Evolutionary conservation across 2,797 vertebrate species (phyloP), one percentile per base, ranked within the genome.

Genomic region (Oreortyx pictus): DNA sequence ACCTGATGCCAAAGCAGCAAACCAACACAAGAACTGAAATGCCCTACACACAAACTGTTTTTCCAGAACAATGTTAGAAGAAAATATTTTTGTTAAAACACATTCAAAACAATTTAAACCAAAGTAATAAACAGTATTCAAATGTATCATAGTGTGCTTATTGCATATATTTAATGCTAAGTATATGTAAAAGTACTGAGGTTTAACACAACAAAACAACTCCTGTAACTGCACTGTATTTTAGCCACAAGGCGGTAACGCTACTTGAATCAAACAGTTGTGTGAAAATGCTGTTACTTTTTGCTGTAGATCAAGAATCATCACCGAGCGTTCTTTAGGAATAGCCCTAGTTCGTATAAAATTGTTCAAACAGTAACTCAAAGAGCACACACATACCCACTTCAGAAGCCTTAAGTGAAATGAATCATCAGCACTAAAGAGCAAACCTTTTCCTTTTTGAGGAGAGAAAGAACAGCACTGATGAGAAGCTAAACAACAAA

Each of bases 71-170:
- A 7, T 50, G n/a, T 14, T 44, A 64, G 31, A 86, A 82, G 72
- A 68, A 82, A 68, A 73, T 82, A 72, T 62, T 92, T 91, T 86
- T 75, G 31, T 56, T 88, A 82, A 65, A 92, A 90, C 57, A 85
- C 5, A 77, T 61, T 91, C 74, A 94, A 92, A 89, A 57, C 33
- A 89, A 85, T 50, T 87, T 57, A 87, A 92, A 87, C 11, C 33
- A 83, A 89, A 93, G 27, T 39, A 82, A 86, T 68, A 94, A 93
- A 85, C 20, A 76, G 22, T 23, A 92, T 57, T 91, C 52, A 92
- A 74, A 87, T 19, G 35, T 3, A 43, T 9, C 39, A 14, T 24
- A 18, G 25, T 20, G 41, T 64, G 61, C 20, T 64, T 64, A 29
- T 64, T 6, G 7, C 61, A 43, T 23, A 60, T 3, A 3, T n/a